These are phyloP conservation scores for Brevimyrus niger DNA, from an alignment of 2,113 vertebrate genomes.

Conservation along the genomic window DNA sequence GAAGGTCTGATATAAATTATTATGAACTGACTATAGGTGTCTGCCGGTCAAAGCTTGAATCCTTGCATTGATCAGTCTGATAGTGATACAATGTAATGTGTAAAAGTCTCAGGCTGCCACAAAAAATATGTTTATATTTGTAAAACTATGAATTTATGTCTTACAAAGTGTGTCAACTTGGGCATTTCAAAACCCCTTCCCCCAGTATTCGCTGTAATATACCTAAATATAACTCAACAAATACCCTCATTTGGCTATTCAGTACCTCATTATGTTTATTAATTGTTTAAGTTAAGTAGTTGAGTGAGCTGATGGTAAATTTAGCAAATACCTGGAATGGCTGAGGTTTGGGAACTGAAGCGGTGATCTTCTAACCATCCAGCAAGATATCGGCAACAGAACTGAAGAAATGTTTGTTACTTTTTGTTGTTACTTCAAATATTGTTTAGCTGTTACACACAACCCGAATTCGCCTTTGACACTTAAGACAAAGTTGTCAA, in stretches of 20 bases:
- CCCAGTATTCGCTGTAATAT: not conserved
- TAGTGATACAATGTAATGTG: not conserved
- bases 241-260: not conserved
- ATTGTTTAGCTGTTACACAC: not conserved
- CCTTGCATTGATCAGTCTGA: slow-evolving; percentile 5
- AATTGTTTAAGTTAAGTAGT: not conserved
- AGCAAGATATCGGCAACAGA: not conserved
- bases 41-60: slow-evolving; percentile 21
- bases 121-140: not conserved
- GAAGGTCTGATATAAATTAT: slow-evolving; percentile 31
- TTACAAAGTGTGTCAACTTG: not conserved
- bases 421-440: not conserved
- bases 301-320: not conserved
- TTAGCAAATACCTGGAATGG: not conserved
- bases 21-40: slow-evolving; percentile 24
- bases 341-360: not conserved
- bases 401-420: not conserved
- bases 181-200: not conserved
- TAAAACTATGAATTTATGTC: not conserved
- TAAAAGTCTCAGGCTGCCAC: not conserved
- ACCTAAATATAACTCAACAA: not conserved
- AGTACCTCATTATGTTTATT: not conserved
- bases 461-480: not conserved
- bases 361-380: not conserved
- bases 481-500: not conserved